Evolutionary conservation across 2,797 vertebrate species (phyloP).

Genomic region (Chaetophractus vellerosus): DNA sequence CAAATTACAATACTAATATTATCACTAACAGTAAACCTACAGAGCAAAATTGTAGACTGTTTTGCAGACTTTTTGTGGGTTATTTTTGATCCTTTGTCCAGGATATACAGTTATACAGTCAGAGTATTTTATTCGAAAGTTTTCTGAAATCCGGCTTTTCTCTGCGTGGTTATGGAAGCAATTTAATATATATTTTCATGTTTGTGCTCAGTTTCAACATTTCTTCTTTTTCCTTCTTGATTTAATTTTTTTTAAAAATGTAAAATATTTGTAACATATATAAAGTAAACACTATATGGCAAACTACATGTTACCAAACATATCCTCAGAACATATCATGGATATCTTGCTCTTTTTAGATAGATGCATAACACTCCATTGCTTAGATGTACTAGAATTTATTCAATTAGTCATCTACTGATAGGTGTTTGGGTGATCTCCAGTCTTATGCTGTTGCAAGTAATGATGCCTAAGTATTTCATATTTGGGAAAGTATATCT

Average conservation of each 20-base stretch:
- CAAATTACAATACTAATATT: not conserved
- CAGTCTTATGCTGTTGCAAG: slow-evolving; percentile 34
- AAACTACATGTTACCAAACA: not conserved
- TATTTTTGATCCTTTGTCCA: not conserved
- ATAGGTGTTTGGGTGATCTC: not conserved
- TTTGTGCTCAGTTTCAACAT: not conserved
- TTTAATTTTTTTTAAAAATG: slow-evolving; percentile 8
- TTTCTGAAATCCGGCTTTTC: slow-evolving; percentile 19
- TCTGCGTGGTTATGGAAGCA: not conserved
- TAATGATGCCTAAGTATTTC: slow-evolving; percentile 31
- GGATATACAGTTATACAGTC: not conserved
- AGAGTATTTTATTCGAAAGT: not conserved
- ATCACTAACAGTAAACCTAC: not conserved
- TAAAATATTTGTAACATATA: not conserved
- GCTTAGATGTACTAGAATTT: not conserved
- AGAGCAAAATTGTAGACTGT: not conserved
- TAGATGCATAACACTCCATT: not conserved
- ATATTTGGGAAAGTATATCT: not conserved
- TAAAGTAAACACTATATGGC: not conserved
- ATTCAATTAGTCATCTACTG: not conserved
- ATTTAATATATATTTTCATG: not conserved
- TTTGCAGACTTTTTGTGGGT: not conserved
- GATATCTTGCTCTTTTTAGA: not conserved
- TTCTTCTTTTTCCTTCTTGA: not conserved
- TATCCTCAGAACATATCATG: not conserved